Percentiles rank a stretch among this genome's conserved stretches.
Conservation (phyloP, 2,888 invertebrate species). For the Epinotia nisella region DNA sequence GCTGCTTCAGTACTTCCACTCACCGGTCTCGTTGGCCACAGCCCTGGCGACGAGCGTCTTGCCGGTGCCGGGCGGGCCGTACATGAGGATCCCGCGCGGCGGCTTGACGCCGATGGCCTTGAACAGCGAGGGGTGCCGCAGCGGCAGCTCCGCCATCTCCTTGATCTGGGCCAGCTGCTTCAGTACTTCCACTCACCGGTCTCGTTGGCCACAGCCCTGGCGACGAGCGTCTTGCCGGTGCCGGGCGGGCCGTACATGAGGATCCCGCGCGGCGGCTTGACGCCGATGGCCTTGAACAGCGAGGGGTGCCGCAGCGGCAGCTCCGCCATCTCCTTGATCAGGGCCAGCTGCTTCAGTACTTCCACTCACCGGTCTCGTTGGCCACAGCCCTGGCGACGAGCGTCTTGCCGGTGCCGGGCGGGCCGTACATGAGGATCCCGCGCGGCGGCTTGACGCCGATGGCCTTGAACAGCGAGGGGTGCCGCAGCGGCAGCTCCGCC, state of each 20-base stretch:
- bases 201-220: conserved; percentile 99
- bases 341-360: conserved; percentile 63
- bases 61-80: conserved; percentile 98
- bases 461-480: conserved; percentile 99
- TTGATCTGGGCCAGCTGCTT: conserved; percentile 99
- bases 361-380: conserved; percentile 94
- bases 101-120: conserved; percentile 99
- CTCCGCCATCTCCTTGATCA: conserved; percentile 99
- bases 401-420: conserved; percentile 98
- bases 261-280: conserved; percentile 99
- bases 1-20: conserved; percentile 44
- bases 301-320: conserved; percentile 98
- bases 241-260: conserved; percentile 98
- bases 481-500: conserved; percentile 99
- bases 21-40: conserved; percentile 99
- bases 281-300: conserved; percentile 99
- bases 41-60: conserved; percentile 99
- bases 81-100: conserved; percentile 98
- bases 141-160: conserved; percentile 99
- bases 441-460: conserved; percentile 99
- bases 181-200: conserved; percentile 88
- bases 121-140: conserved; percentile 99
- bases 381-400: conserved; percentile 99
- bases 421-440: conserved; percentile 98
- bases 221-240: conserved; percentile 98